Evolutionary conservation across 1,140 invertebrate species (phyloP).

Genomic region (Mya arenaria): DNA sequence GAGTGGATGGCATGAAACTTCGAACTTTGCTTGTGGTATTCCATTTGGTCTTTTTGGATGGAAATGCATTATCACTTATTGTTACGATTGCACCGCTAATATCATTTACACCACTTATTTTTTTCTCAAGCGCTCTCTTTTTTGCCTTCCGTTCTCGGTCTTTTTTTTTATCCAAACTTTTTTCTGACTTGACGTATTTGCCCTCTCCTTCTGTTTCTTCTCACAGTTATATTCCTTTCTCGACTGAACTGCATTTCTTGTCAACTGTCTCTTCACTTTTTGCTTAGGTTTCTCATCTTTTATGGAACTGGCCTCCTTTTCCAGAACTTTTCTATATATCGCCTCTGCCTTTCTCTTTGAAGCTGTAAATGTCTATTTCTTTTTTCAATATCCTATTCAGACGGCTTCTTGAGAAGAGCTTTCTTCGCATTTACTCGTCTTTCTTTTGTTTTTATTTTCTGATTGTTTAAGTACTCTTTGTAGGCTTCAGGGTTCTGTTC

Average conservation of each 20-base stretch:
- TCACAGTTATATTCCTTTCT: slow-evolving; percentile 22
- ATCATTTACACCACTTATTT: neutral
- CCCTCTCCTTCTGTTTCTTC: slow-evolving; percentile 31
- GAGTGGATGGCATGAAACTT: slow-evolving; percentile 23
- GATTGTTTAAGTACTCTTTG: too few species aligned
- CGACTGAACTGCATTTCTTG: slow-evolving; percentile 17
- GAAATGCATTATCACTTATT: slow-evolving; percentile 15
- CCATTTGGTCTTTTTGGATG: slow-evolving; percentile 16
- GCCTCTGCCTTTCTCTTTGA: slow-evolving; percentile 30
- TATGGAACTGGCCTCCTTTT: neutral
- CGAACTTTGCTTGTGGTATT: slow-evolving; percentile 13
- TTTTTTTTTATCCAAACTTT: slow-evolving; percentile 29
- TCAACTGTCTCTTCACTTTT: slow-evolving; percentile 15
- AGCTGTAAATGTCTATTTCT: slow-evolving; percentile 17
- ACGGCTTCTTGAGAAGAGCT: too few species aligned
- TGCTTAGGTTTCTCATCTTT: slow-evolving; percentile 12
- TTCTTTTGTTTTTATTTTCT: too few species aligned
- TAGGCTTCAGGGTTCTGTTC: too few species aligned
- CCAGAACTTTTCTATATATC: slow-evolving; percentile 1
- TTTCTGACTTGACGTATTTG: slow-evolving; percentile 12
- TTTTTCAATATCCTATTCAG: too few species aligned
- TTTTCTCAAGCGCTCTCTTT: neutral
- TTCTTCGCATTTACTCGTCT: too few species aligned
- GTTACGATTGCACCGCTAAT: neutral
- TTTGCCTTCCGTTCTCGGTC: slow-evolving; percentile 26